Base-by-base conservation (phyloP, 1,140 invertebrate genomes). In the Aplysia californica region DNA sequence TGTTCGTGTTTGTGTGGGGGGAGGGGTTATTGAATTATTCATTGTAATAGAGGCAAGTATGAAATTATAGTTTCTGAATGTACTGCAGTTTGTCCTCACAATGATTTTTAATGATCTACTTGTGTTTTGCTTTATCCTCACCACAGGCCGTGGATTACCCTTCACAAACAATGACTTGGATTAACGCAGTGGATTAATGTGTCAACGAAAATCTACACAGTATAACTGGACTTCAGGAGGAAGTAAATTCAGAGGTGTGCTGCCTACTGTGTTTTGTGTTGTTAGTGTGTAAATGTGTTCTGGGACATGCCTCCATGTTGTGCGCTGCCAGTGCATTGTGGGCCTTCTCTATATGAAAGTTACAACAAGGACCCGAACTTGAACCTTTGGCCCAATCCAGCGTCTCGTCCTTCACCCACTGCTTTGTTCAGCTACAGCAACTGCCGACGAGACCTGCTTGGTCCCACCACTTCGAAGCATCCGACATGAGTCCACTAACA, bases 271-370 rank as follows among this genome's bases (percentile, higher is more conserved):
- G n/a, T n/a, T n/a, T n/a, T n/a, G n/a, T n/a, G n/a, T n/a, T n/a
- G n/a, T n/a, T n/a, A n/a, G 55, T 15, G 31, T 70, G 68, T 70
- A 55, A 70, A 33, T 70, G 38, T 26, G 20, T 26, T 23, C 1
- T 56, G 68, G 68, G 68, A 70, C 68, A 70, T 70, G 68, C 68
- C 55, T 70, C 58, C 58, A 33, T 70, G 68, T 33, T 35, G 58
- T 15, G 31, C 26, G 1, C 58, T 21, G 21, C 20, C 31, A 70
- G 20, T 21, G 6, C 44, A 70, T 18, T 41, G 41, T 39, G 66
- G 66, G 35, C 39, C 35, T 44, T n/a, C 33, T 66, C 3, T 39
- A 38, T 15, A 66, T 36, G 15, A 3, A 6, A 5, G 29, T 26
- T 10, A 21, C 29, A 56, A n/a, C n/a, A n/a, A n/a, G n/a, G n/a